Conservation (phyloP, 2,888 invertebrate genomes). For the Troides aeacus region DNA sequence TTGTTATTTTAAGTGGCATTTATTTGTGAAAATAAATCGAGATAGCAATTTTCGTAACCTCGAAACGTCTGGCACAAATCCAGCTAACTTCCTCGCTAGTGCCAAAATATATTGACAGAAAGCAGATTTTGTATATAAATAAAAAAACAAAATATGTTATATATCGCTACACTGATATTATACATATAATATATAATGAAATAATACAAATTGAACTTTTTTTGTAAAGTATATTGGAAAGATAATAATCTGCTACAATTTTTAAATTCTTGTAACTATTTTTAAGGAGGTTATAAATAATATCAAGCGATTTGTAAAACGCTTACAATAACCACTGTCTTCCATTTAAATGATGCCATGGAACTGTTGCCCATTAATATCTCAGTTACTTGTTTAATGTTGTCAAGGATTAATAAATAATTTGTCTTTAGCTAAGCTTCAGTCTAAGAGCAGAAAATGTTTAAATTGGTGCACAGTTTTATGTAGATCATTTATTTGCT, state of each 20-base stretch:
- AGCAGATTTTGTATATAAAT: constrained; percentile 8
- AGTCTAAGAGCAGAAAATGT: neutral
- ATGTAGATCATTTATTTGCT: neutral
- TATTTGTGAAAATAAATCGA: constrained; percentile 12
- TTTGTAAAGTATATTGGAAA: no score
- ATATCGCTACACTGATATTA: neutral
- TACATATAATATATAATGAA: neutral
- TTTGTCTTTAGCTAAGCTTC: constrained; percentile 8
- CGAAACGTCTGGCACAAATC: constrained; percentile 14
- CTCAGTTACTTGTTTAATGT: constrained; percentile 11
- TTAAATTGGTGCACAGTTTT: neutral
- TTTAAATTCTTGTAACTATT: no score
- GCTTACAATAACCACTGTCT: constrained; percentile 2
- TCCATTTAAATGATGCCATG: constrained; percentile 5
- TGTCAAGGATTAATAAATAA: constrained; percentile 17
- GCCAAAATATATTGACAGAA: constrained; percentile 22
- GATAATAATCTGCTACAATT: no score
- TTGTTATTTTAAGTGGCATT: constrained; percentile 7
- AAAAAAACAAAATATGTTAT: neutral
- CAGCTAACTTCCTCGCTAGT: constrained; percentile 18
- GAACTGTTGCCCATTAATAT: constrained; percentile 17
- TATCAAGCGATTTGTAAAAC: neutral
- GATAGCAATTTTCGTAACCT: constrained; percentile 16
- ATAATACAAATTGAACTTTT: neutral
- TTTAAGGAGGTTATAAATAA: no score